Evolutionary conservation across 2,797 vertebrate species (phyloP).

Genomic region (Urocyon cinereoargenteus): DNA sequence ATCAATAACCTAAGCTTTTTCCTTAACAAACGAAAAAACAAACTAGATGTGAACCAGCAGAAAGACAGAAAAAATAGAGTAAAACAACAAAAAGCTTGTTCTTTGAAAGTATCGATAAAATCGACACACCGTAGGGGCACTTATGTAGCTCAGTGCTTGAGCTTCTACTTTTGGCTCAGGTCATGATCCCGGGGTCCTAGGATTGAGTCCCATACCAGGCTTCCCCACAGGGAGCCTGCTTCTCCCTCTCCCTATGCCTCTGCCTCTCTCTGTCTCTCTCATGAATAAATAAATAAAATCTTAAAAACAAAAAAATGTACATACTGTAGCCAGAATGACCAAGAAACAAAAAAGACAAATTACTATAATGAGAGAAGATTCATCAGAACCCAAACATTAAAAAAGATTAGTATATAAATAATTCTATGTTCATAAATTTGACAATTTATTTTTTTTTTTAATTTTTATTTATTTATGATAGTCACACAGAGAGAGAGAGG

Average conservation of each 20-base stretch:
- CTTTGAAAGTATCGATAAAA: slow-evolving; percentile 20
- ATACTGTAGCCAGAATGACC: neutral
- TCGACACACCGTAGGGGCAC: neutral
- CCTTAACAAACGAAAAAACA: neutral
- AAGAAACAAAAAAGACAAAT: slow-evolving; percentile 11
- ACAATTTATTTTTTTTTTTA: too few relatives aligned
- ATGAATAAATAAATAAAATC: too few relatives aligned
- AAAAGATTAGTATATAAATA: neutral
- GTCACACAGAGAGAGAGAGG: too few relatives aligned
- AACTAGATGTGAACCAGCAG: neutral
- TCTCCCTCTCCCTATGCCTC: too few relatives aligned
- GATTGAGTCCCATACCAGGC: too few relatives aligned
- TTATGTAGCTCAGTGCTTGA: too few relatives aligned
- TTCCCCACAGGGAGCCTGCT: too few relatives aligned
- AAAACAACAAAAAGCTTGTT: neutral
- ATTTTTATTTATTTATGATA: too few relatives aligned
- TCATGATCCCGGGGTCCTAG: too few relatives aligned
- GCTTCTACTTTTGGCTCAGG: too few relatives aligned
- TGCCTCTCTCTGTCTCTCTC: too few relatives aligned
- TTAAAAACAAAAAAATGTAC: too few relatives aligned
- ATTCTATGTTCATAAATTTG: neutral
- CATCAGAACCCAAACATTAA: neutral
- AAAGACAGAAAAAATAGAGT: slow-evolving; percentile 5
- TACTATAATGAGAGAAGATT: neutral
- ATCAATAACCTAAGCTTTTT: neutral